phyloP scores from a whole-genome alignment of 2,113 vertebrate genomes.

The Ramphastos sulfuratus region DNA sequence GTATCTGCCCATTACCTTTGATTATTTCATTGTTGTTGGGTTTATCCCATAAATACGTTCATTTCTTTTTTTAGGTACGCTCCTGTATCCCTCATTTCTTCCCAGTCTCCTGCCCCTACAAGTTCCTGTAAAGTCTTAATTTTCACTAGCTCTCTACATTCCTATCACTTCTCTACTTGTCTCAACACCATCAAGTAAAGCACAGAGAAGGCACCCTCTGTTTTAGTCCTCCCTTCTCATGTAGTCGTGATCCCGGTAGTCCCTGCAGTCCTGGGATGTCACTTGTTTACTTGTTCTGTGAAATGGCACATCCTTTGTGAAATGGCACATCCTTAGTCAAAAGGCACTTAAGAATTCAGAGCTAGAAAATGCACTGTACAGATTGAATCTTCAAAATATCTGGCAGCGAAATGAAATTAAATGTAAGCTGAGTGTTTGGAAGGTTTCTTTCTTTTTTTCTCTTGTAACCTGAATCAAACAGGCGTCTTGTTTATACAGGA shows the following conservation, averaged over 20 bases:
- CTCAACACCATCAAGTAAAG: background rate
- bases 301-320: background rate
- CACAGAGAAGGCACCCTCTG: background rate
- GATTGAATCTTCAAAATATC: background rate
- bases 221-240: background rate
- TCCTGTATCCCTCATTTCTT: background rate
- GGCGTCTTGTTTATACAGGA: background rate
- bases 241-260: background rate
- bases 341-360: background rate
- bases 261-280: background rate
- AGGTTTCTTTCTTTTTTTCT: background rate
- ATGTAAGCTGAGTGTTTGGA: background rate
- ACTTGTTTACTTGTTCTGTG: background rate
- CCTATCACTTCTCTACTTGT: background rate
- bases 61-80: background rate
- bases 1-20: background rate
- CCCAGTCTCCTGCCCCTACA: background rate
- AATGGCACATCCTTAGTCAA: background rate
- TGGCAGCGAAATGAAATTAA: background rate
- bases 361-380: background rate
- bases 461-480: background rate
- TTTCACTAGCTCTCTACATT: background rate
- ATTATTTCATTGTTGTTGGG: background rate
- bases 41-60: background rate
- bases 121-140: background rate